These are phyloP conservation scores for Miltochrista miniata DNA, from an alignment of 2,888 invertebrate species.

Conservation along the genomic window DNA sequence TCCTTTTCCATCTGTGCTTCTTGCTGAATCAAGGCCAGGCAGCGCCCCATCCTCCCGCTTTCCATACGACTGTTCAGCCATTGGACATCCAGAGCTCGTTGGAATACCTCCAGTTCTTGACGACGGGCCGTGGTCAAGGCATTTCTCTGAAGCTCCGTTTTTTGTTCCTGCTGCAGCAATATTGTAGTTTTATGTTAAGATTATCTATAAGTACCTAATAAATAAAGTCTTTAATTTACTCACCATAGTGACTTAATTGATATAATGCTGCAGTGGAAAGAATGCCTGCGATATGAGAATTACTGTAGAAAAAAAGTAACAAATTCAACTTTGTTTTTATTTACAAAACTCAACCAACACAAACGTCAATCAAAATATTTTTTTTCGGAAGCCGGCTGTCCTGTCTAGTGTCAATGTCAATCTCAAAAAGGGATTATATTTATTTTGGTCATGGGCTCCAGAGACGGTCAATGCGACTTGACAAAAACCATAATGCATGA, in stretches of 20 bases:
- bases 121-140: constrained; percentile 51
- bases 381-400: not conserved
- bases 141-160: constrained; percentile 66
- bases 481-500: too few relatives aligned
- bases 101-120: constrained; percentile 57
- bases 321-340: too few relatives aligned
- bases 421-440: not conserved
- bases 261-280: too few relatives aligned
- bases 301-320: not conserved
- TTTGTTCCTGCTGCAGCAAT: constrained; percentile 53
- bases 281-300: too few relatives aligned
- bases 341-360: too few relatives aligned
- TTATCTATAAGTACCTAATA: too few relatives aligned
- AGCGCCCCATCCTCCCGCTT: constrained; percentile 70
- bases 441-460: too few relatives aligned
- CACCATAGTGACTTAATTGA: too few relatives aligned
- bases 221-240: too few relatives aligned
- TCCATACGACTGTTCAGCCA: constrained; percentile 76
- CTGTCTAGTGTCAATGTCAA: not conserved
- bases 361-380: too few relatives aligned
- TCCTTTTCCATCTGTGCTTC: constrained; percentile 75
- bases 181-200: too few relatives aligned
- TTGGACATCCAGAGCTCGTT: constrained; percentile 66
- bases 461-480: too few relatives aligned
- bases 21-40: constrained; percentile 62